Evolutionary conservation across 53 echinoderm and acorn worm species (phyloP).

Genomic region (Echinarachnius parma): DNA sequence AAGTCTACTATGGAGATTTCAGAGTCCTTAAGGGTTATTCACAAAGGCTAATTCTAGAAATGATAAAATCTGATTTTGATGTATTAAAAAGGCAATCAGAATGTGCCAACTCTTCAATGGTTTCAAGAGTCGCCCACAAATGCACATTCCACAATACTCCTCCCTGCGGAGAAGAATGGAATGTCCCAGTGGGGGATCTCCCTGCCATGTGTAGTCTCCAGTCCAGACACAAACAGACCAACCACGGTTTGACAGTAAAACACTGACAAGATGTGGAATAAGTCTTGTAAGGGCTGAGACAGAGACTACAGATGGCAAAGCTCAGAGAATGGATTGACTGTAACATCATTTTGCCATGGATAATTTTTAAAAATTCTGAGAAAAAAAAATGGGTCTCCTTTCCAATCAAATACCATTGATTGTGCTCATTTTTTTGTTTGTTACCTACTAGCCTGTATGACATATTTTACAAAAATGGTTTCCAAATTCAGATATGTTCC

Average conservation of each 20-base stretch:
- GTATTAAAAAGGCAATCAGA: conserved; percentile 53
- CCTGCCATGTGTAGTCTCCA: conserved; percentile 26
- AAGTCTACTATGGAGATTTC: too few relatives aligned
- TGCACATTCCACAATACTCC: conserved; percentile 11
- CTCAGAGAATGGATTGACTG: conserved; percentile 78
- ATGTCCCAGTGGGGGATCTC: conserved; percentile 18
- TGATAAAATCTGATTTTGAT: too few relatives aligned
- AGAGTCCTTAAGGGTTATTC: too few relatives aligned
- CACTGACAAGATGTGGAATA: conserved; percentile 39
- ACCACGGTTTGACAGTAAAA: conserved; percentile 46
- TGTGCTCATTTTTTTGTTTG: too few relatives aligned
- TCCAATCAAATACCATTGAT: too few relatives aligned
- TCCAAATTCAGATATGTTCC: too few relatives aligned
- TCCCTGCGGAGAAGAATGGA: not conserved
- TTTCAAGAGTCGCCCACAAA: conserved; percentile 22
- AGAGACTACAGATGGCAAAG: conserved; percentile 21
- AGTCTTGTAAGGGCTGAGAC: conserved; percentile 1
- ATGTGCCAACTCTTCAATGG: conserved; percentile 23
- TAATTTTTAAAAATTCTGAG: too few relatives aligned
- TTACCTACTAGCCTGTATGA: too few relatives aligned
- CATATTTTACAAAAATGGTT: too few relatives aligned
- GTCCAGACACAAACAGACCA: conserved; percentile 12
- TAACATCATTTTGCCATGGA: conserved; percentile 54
- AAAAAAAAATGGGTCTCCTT: too few relatives aligned
- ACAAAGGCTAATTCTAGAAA: too few relatives aligned